phyloP scores from a whole-genome alignment of 2,113 vertebrate species.

The Vombatus ursinus region DNA sequence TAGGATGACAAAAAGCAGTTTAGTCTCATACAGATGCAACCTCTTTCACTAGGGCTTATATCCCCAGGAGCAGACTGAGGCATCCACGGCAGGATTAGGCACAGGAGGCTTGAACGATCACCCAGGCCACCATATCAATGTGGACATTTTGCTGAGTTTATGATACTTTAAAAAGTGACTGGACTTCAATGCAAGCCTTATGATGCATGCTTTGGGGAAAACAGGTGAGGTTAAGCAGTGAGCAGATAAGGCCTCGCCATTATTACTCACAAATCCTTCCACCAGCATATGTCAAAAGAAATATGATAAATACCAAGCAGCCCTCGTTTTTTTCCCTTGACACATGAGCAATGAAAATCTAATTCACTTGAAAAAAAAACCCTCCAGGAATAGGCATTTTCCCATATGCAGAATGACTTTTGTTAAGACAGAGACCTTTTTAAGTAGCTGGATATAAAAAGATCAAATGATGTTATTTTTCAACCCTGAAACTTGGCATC shows the following conservation, averaged over 20 bases:
- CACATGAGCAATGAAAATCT: slow-evolving; percentile 40
- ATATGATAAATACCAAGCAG: background rate
- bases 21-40: background rate
- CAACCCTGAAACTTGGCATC: slow-evolving; percentile 56
- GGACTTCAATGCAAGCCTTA: slow-evolving; percentile 20
- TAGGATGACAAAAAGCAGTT: background rate
- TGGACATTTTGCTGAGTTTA: slow-evolving; percentile 43
- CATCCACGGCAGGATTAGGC: slow-evolving; percentile 19
- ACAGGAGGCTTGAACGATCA: background rate
- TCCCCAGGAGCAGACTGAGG: slow-evolving; percentile 8
- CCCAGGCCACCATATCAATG: background rate
- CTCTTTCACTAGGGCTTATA: background rate
- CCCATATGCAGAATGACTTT: slow-evolving; percentile 27
- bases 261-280: slow-evolving; percentile 7
- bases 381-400: slow-evolving; percentile 7
- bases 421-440: slow-evolving; percentile 58
- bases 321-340: background rate
- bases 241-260: background rate
- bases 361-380: slow-evolving; percentile 30
- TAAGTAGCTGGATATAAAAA: slow-evolving; percentile 55
- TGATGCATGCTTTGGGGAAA: background rate
- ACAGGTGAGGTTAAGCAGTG: background rate
- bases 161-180: slow-evolving; percentile 30
- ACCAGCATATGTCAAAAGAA: background rate
- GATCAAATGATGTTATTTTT: slow-evolving; percentile 60